Evolutionary conservation across 1,140 invertebrate genomes (phyloP), one percentile per base, ranked within the genome.

Genomic region (Dreissena polymorpha): DNA sequence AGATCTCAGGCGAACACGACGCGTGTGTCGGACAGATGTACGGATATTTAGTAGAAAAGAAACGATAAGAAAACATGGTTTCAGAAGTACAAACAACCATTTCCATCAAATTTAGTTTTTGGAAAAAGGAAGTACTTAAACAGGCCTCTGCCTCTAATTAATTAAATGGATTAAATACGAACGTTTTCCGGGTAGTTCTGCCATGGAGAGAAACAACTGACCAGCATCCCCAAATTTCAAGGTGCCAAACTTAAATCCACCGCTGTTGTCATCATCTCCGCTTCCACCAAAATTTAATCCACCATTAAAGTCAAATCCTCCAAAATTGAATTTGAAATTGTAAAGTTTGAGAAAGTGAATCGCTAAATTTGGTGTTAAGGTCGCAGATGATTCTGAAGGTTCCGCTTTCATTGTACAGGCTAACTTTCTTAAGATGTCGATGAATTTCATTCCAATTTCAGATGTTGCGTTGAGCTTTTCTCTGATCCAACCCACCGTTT

Each of bases 401-500:
- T 21, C 23, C 39, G 29, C 5, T 8, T n/a, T 64, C 64, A 51
- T 77, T 8, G 63, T 6, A 23, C 27, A 51, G 10, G n/a, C 10
- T 10, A 77, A 21, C 23, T 21, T 77, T 8, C 39, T 25, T 10
- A 67, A 16, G 3, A 68, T n/a, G 16, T 16, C 21, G 10, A 16
- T n/a, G 21, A 77, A 77, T 21, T 77, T 63, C 23, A 0, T 68
- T 29, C 65, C 39, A 10, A 77, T 60, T n/a, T 77, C 39, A 12
- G n/a, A 65, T 10, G 18, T 50, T 13, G 10, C 13, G 2, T 12
- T 25, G 13, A 77, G 50, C 21, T 53, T 77, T 12, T 49, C 50
- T 21, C 65, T 21, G 0, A 77, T 39, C 64, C 64, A 67, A 13
- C 5, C 18, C 49, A 77, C 74, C 18, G 23, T 77, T 18, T 77